Base-by-base conservation (phyloP, 2,113 vertebrate genomes). In the Macrotus californicus region DNA sequence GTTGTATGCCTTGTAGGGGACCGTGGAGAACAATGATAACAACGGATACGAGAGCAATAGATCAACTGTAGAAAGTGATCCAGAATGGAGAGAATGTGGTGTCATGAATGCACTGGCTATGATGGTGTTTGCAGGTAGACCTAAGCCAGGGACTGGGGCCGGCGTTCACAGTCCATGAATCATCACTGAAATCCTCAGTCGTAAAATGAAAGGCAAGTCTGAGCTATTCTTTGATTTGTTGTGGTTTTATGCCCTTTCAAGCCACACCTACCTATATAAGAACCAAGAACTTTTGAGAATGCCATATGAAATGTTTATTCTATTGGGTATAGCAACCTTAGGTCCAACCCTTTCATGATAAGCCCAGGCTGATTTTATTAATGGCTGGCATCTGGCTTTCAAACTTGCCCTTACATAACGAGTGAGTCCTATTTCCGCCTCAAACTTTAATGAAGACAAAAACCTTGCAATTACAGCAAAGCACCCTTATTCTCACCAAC, bases 121-220 rank as follows among this genome's bases (percentile, higher is more conserved):
- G 31, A 2, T 72, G 69, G 50, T 69, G n/a, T 95, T 84, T 70
- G 26, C 19, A 94, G 93, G 70, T 91, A 80, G 91, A 76, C 31
- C 34, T 92, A 39, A 75, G 21, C 73, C 67, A 86, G 73, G 41
- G 69, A 70, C 86, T 26, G 67, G 39, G 14, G 24, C 26, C 0
- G 2, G 79, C 86, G 43, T 87, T 91, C 66, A 19, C 70, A 80
- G 61, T 75, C 79, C 26, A 4, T 96, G 96, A 94, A 70, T 97
- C 97, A 97, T 70, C 70, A 29, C 26, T 56, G n/a, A 92, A 95
- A 90, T 67, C 54, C 22, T 92, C 80, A 48, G 29, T 79, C 70
- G 73, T 80, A 89, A 95, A 84, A 72, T 41, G 18, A 94, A 94
- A 84, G 95, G 76, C 95, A 93, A 94, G 89, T 94, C 91, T 95